phyloP scores from a whole-genome alignment of 2,113 vertebrate species.

The Murina feae region DNA sequence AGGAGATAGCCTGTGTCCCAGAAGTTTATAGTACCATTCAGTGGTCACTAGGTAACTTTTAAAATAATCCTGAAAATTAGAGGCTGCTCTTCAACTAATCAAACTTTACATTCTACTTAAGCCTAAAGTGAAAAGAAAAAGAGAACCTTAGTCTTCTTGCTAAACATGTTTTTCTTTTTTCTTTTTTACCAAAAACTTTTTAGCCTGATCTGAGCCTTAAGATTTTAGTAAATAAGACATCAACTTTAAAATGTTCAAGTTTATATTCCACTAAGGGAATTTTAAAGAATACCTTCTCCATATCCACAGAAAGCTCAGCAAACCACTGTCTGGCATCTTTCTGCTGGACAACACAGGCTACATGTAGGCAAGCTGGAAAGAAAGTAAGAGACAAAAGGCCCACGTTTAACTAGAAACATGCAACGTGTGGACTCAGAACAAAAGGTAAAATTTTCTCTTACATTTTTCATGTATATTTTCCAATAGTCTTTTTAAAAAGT shows the following conservation, averaged over 20 bases:
- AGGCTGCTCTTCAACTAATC: background rate
- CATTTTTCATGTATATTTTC: conserved; percentile 13
- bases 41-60: background rate
- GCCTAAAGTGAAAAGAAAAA: background rate
- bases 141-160: background rate
- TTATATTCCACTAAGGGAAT: conserved; percentile 18
- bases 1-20: background rate
- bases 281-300: conserved; percentile 93
- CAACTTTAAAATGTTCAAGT: conserved; percentile 7
- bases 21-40: background rate
- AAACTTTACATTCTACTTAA: conserved; percentile 4
- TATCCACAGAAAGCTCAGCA: conserved; percentile 97
- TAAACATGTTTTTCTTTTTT: background rate
- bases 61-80: background rate
- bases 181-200: background rate
- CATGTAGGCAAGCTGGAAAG: conserved; percentile 93
- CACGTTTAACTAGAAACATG: background rate
- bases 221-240: too few species aligned
- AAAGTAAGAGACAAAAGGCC: conserved; percentile 26
- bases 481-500: background rate
- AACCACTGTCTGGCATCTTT: conserved; percentile 99
- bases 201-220: background rate
- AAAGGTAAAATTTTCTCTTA: background rate
- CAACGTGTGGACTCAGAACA: background rate
- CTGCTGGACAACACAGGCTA: conserved; percentile 98